Conservation (phyloP, 1,140 invertebrate genomes). For the Cherax destructor region DNA sequence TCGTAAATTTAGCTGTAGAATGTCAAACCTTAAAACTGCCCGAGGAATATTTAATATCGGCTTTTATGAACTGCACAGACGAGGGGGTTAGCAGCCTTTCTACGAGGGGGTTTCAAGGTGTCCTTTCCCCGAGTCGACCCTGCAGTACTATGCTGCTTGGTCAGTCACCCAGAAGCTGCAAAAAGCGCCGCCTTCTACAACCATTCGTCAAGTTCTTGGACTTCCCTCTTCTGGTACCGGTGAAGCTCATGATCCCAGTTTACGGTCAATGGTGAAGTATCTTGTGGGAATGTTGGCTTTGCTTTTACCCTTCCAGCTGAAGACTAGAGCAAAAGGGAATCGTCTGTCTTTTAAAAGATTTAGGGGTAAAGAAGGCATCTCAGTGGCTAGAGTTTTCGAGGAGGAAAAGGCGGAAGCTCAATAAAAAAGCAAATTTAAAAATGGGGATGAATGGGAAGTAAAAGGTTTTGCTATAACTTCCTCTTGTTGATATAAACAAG, state of each 20-base stretch:
- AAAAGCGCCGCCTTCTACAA: not conserved
- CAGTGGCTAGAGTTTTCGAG: slow-evolving; percentile 52
- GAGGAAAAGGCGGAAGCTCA: slow-evolving; percentile 39
- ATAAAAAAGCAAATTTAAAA: slow-evolving; percentile 39
- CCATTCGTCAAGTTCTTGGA: slow-evolving; percentile 18
- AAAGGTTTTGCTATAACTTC: slow-evolving; percentile 45
- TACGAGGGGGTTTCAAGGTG: not conserved
- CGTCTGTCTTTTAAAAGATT: slow-evolving; percentile 39
- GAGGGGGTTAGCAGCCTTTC: not conserved
- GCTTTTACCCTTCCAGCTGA: not conserved
- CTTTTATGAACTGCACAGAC: slow-evolving; percentile 40
- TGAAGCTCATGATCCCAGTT: not conserved
- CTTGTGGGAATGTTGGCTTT: slow-evolving; percentile 46
- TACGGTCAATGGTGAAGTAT: slow-evolving; percentile 47
- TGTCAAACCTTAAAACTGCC: slow-evolving; percentile 20
- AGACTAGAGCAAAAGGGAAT: slow-evolving; percentile 35
- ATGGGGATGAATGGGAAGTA: slow-evolving; percentile 55
- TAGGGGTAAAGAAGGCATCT: slow-evolving; percentile 28
- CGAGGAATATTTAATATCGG: slow-evolving; percentile 36
- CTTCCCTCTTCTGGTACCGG: not conserved
- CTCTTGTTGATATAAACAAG: slow-evolving; percentile 23
- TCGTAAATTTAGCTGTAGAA: slow-evolving; percentile 3
- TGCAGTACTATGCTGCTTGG: slow-evolving; percentile 53
- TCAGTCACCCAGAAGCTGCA: slow-evolving; percentile 10
- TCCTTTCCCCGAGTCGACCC: slow-evolving; percentile 40